Evolutionary conservation across 2,888 invertebrate species (phyloP).

Genomic region (Hypercompe scribonia): DNA sequence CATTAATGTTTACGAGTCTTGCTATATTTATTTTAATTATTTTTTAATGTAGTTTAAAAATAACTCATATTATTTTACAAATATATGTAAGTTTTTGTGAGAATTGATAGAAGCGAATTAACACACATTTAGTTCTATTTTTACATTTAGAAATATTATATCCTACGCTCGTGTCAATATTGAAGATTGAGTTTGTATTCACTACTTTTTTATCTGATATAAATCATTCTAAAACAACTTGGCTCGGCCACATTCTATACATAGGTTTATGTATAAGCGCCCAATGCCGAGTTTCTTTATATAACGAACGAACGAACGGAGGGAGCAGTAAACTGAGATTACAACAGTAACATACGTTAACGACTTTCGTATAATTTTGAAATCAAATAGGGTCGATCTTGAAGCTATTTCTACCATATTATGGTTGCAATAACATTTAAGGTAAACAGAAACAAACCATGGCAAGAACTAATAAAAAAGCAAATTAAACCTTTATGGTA

Average conservation of each 20-base stretch:
- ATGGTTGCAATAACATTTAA: slow-evolving; percentile 21
- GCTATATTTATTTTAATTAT: neutral
- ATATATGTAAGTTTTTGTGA: neutral
- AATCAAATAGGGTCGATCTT: slow-evolving; percentile 28
- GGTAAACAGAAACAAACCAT: slow-evolving; percentile 13
- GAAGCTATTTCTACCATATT: slow-evolving; percentile 5
- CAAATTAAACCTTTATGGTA: slow-evolving; percentile 23
- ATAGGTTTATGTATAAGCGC: neutral
- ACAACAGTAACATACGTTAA: slow-evolving; percentile 15
- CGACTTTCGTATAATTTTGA: slow-evolving; percentile 17
- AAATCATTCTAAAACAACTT: neutral
- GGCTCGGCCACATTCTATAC: neutral
- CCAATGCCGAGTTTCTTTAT: neutral
- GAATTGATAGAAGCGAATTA: neutral
- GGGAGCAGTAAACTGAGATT: slow-evolving; percentile 27
- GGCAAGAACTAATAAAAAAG: slow-evolving; percentile 26
- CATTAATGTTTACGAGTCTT: neutral
- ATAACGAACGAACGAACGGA: slow-evolving; percentile 31
- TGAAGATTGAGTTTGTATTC: neutral
- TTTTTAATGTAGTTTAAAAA: neutral
- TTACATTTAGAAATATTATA: neutral
- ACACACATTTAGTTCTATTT: neutral
- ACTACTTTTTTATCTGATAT: neutral
- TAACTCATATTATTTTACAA: neutral
- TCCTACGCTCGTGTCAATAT: neutral